Base-by-base conservation (phyloP, 2,113 vertebrate genomes). In the Telmatochromis brachygnathus region DNA sequence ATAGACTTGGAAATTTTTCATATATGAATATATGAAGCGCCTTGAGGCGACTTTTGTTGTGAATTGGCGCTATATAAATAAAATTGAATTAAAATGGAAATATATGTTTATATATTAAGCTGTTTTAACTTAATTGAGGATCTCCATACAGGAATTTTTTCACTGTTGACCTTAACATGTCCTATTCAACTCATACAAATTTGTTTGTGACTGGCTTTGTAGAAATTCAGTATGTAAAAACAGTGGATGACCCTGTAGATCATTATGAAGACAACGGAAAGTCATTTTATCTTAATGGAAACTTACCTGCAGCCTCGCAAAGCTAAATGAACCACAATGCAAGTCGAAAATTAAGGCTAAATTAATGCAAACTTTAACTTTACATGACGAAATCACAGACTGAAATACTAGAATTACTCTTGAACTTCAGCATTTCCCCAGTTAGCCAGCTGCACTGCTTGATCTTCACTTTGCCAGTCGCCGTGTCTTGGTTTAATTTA, bases 11-110 rank as follows among this genome's bases (percentile, higher is more conserved):
- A 26, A 28, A 19, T 42, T 73, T 73, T 26, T 45, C 21, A 56
- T 56, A 56, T 28, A 56, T 56, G 55, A 56, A 56, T 56, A 56
- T 56, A 56, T 56, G 23, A 56, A 28, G 23, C 23, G 2, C 23
- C 23, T 28, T 28, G 23, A 56, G 13, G 55, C 0, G 0, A 58
- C 55, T 15, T 58, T 58, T 58, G 23, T 28, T 28, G 55, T 58
- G 23, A 3, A 58, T 28, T 58, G 55, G 55, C 13, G 3, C 13
- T 28, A 58, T 58, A 58, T 28, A 58, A 58, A 58, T 28, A 58
- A 5, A 58, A 58, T 5, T 56, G 0, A 56, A 56, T 58, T 56
- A 0, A 55, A 55, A 12, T 54, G 6, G 26, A 58, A 58, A 45
- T 73, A 45, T 23, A 45, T 45, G 39, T 73, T 62, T 62, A n/a